phyloP scores from a whole-genome alignment of 1,140 invertebrate genomes.

The Parasteatoda tepidariorum region DNA sequence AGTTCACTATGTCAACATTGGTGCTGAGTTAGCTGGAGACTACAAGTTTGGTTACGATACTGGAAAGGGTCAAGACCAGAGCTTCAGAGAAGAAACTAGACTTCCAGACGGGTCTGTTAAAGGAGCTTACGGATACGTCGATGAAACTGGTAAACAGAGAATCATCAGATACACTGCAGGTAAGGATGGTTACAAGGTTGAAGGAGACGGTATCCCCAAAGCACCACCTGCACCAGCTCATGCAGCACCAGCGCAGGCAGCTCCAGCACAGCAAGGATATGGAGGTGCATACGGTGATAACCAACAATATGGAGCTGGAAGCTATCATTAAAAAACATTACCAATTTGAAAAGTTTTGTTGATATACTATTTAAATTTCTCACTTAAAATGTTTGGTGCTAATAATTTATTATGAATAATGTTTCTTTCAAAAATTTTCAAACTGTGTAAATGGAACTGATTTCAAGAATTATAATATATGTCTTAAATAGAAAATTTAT shows the following conservation, averaged over 20 bases:
- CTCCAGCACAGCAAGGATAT: not conserved
- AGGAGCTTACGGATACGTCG: slow-evolving; percentile 74
- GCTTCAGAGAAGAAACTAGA: slow-evolving; percentile 62
- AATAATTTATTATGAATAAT: no score
- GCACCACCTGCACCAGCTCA: slow-evolving; percentile 38
- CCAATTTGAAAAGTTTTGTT: no score
- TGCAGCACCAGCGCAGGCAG: not conserved
- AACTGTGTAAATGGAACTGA: no score
- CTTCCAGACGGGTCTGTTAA: slow-evolving; percentile 66
- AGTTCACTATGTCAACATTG: slow-evolving; percentile 62
- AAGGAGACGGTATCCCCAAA: slow-evolving; percentile 52
- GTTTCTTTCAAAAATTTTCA: no score
- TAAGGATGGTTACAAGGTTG: slow-evolving; percentile 73
- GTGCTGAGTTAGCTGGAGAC: slow-evolving; percentile 57
- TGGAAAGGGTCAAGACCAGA: slow-evolving; percentile 58
- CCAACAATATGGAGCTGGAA: not conserved
- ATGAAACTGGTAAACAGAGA: slow-evolving; percentile 72
- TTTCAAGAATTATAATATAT: no score
- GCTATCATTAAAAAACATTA: not conserved
- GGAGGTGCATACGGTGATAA: not conserved
- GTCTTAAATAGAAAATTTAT: no score
- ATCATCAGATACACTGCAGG: slow-evolving; percentile 76
- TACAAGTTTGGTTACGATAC: slow-evolving; percentile 63
- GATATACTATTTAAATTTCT: no score
- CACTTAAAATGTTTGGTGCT: no score